A percentile compares a stretch with the other conserved stretches of the same genome.
Evolutionary conservation across 2,888 invertebrate species (phyloP).

Genomic region (Drosophila sordidapex): DNA sequence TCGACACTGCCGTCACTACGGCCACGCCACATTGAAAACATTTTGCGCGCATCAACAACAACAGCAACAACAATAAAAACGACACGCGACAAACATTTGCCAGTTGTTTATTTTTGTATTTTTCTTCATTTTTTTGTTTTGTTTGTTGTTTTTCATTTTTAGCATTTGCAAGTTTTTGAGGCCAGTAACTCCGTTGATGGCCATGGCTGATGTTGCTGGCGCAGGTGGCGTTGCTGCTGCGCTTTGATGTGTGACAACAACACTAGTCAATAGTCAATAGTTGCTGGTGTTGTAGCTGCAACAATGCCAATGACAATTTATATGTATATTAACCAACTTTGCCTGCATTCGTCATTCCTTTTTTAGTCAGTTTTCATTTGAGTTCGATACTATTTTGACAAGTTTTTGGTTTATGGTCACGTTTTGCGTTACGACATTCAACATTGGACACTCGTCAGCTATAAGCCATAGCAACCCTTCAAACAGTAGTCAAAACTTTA

Average conservation of each 20-base stretch:
- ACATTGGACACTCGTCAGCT: constrained; percentile 26
- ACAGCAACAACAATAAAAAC: constrained; percentile 28
- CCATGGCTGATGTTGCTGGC: constrained; percentile 56
- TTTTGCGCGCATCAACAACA: constrained; percentile 69
- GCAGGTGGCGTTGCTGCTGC: constrained; percentile 49
- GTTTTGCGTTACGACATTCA: constrained; percentile 52
- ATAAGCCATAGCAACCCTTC: constrained; percentile 10
- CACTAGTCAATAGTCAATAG: constrained; percentile 60
- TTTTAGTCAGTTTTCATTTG: constrained; percentile 13
- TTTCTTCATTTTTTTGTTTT: constrained; percentile 15
- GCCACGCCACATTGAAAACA: constrained; percentile 66
- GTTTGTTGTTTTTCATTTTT: constrained; percentile 46
- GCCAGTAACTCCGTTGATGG: constrained; percentile 78
- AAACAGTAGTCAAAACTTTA: constrained; percentile 22
- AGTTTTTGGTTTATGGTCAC: constrained; percentile 67
- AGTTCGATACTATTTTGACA: constrained; percentile 49
- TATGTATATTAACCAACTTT: constrained; percentile 58
- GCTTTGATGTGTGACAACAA: constrained; percentile 79
- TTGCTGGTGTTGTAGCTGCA: constrained; percentile 31
- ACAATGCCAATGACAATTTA: constrained; percentile 64
- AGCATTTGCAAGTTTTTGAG: constrained; percentile 77
- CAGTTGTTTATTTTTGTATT: constrained; percentile 39
- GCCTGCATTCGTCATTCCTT: constrained; percentile 15
- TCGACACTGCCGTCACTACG: constrained; percentile 27
- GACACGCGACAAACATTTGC: constrained; percentile 73